Conservation (phyloP, 2,888 invertebrate genomes). For the Drosophila quinaria region DNA sequence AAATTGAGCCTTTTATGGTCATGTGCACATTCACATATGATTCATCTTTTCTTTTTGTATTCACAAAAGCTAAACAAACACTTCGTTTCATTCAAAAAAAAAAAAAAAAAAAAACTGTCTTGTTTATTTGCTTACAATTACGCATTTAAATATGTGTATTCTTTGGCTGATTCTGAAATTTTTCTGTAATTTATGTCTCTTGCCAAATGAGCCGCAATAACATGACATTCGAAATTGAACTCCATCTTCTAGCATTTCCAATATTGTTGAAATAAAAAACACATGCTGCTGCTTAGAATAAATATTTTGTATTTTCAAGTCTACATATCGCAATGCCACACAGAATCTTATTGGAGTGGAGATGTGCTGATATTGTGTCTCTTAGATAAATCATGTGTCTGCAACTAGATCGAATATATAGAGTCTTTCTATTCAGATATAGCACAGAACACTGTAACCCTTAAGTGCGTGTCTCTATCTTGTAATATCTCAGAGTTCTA, state of each 20-base stretch:
- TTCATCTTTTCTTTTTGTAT: conserved; percentile 1
- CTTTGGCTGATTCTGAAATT: conserved; percentile 42
- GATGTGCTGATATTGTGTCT: conserved; percentile 10
- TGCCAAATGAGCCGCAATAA: conserved; percentile 60
- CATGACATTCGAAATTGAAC: conserved; percentile 48
- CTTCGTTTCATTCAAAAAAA: conserved; percentile 53
- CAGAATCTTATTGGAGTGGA: conserved; percentile 3
- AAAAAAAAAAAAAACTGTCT: neutral
- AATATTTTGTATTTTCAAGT: conserved; percentile 13
- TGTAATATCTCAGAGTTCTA: neutral
- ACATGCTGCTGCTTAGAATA: conserved; percentile 62
- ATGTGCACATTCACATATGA: conserved; percentile 24
- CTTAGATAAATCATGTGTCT: conserved; percentile 33
- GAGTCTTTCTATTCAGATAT: conserved; percentile 16
- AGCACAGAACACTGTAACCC: conserved; percentile 3
- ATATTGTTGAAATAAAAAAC: conserved; percentile 56
- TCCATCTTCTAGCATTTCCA: conserved; percentile 24
- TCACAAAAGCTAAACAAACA: conserved; percentile 58
- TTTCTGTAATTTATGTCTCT: conserved; percentile 67
- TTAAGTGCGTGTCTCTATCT: conserved; percentile 4
- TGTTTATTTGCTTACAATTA: conserved; percentile 45
- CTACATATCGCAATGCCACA: neutral
- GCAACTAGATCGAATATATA: conserved; percentile 17
- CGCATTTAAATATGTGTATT: conserved; percentile 38
- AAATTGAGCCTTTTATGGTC: conserved; percentile 36